phyloP scores from a whole-genome alignment of 2,113 vertebrate genomes.

The Notarius lentiginosus region DNA sequence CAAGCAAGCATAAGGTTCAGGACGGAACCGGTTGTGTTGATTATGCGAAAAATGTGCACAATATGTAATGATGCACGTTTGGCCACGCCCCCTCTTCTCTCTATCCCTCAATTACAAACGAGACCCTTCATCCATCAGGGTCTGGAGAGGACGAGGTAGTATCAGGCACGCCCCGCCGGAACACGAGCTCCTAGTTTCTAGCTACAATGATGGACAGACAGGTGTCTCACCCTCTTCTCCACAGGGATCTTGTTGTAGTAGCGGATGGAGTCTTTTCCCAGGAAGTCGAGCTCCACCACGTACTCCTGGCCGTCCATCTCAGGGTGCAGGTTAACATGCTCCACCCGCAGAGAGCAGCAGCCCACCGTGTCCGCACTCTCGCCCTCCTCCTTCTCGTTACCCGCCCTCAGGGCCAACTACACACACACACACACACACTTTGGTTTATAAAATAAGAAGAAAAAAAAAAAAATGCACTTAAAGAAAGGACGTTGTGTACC shows the following conservation, averaged over 20 bases:
- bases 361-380: conserved; percentile 96
- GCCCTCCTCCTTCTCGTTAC: conserved; percentile 96
- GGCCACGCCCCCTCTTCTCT: neutral
- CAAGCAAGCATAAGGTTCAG: neutral
- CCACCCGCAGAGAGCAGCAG: conserved; percentile 93
- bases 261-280: conserved; percentile 95
- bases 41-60: too few relatives aligned
- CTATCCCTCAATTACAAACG: too few relatives aligned
- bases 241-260: conserved; percentile 98
- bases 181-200: neutral
- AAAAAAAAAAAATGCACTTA: too few relatives aligned
- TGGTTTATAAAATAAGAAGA: too few relatives aligned
- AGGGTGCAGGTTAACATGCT: conserved; percentile 89
- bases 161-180: too few relatives aligned
- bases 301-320: conserved; percentile 92
- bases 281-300: conserved; percentile 95
- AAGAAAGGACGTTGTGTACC: conserved; percentile 58
- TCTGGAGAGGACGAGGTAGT: too few relatives aligned
- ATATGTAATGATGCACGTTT: neutral
- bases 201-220: neutral
- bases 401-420: conserved; percentile 92
- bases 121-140: too few relatives aligned
- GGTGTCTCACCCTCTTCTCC: conserved; percentile 87
- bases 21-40: neutral
- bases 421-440: neutral